Evolutionary conservation across 2,888 invertebrate genomes (phyloP).

Genomic region (Altica lythri): DNA sequence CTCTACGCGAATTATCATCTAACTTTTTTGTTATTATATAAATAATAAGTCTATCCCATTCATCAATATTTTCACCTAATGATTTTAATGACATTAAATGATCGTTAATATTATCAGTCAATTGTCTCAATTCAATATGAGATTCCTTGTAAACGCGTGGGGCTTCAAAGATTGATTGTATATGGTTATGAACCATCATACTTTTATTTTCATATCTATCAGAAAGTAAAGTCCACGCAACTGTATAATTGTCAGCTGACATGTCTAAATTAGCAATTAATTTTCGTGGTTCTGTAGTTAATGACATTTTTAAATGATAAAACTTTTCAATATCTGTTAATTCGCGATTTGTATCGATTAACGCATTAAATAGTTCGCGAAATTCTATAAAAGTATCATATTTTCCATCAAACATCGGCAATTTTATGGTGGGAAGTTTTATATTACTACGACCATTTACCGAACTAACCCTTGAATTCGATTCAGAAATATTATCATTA

Average conservation of each 20-base stretch:
- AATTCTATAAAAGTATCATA: not conserved
- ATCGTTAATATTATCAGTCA: slow-evolving; percentile 1
- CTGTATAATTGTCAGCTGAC: slow-evolving; percentile 2
- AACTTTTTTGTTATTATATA: slow-evolving; percentile 10
- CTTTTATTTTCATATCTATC: slow-evolving; percentile 10
- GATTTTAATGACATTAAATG: slow-evolving; percentile 3
- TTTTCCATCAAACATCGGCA: slow-evolving; percentile 4
- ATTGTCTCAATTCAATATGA: not conserved
- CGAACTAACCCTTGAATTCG: no score
- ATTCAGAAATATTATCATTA: no score
- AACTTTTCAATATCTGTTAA: slow-evolving; percentile 8
- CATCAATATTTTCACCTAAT: not conserved
- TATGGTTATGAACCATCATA: slow-evolving; percentile 6
- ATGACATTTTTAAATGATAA: slow-evolving; percentile 4
- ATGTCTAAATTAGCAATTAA: slow-evolving; percentile 3
- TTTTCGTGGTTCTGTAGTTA: not conserved
- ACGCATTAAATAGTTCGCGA: slow-evolving; percentile 3
- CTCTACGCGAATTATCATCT: slow-evolving; percentile 1
- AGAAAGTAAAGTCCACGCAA: slow-evolving; percentile 6
- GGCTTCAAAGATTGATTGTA: not conserved
- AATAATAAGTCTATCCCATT: slow-evolving; percentile 11
- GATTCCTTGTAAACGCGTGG: not conserved
- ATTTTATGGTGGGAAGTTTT: not conserved
- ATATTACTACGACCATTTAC: no score
- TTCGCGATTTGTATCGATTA: slow-evolving; percentile 5